These are phyloP conservation scores for Yponomeuta malinellus DNA, from an alignment of 2,888 invertebrate species.

Conservation along the genomic window DNA sequence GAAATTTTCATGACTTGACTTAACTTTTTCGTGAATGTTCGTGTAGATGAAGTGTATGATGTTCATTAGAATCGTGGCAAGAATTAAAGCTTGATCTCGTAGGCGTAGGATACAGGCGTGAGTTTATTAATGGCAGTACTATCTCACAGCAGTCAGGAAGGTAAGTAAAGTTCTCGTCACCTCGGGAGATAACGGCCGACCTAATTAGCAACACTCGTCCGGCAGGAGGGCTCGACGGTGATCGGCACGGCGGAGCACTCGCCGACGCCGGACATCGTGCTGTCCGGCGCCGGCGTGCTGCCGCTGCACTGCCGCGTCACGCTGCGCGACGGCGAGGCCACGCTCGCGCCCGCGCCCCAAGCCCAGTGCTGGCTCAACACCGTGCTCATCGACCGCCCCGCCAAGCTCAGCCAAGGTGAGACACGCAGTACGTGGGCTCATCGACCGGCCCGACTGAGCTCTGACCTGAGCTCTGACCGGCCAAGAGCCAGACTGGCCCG, in stretches of 20 bases:
- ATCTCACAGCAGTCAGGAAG: too few relatives aligned
- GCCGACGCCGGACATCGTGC: conserved; percentile 84
- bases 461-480: too few relatives aligned
- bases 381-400: conserved; percentile 84
- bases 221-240: conserved; percentile 87
- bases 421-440: neutral
- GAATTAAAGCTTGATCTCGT: too few relatives aligned
- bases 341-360: conserved; percentile 81
- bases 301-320: conserved; percentile 86
- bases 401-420: conserved; percentile 83
- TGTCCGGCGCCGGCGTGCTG: conserved; percentile 85
- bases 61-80: too few relatives aligned
- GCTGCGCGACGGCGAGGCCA: conserved; percentile 82
- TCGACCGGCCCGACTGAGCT: too few relatives aligned
- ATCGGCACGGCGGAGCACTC: conserved; percentile 87
- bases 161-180: too few relatives aligned
- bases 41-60: too few relatives aligned
- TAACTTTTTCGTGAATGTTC: neutral
- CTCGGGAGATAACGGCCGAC: too few relatives aligned
- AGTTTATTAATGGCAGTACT: too few relatives aligned
- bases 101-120: too few relatives aligned
- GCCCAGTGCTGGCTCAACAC: conserved; percentile 91
- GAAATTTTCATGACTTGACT: neutral
- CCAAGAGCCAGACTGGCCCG: too few relatives aligned
- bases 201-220: neutral